Evolutionary conservation across 1,140 invertebrate genomes (phyloP), one percentile per base, ranked within the genome.

Genomic region (Cydia pomonella): DNA sequence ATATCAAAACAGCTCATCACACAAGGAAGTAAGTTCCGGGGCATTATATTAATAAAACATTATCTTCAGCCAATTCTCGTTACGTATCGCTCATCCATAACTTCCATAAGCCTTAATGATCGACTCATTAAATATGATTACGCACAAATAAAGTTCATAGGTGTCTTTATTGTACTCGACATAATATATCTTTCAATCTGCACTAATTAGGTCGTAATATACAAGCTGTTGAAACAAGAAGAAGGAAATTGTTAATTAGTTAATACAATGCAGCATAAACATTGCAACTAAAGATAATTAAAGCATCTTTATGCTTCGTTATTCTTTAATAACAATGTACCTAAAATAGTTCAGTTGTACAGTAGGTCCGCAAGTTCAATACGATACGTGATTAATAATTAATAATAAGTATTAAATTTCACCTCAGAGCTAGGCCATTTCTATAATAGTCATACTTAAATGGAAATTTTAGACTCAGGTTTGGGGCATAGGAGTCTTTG

Each of bases 171-270:
- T 69, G 64, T 69, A 18, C n/a, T 33, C 64, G 29, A 25, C 27
- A 21, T 21, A 13, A 27, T 47, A 77, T 76, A 80, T 80, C 77
- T 38, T 44, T 66, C 9, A 75, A 82, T 80, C 77, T 50, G 25
- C 41, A 75, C 74, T 82, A 82, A 84, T 82, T 84, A 84, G 81
- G 64, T 73, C 79, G 76, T 44, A 41, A 84, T 80, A 80, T 77
- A 76, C 50, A 38, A 71, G 69, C 74, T 29, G 72, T 59, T 72
- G 76, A 75, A 81, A 75, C 75, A 76, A 82, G 80, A 80, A 79
- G 79, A 78, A 77, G 78, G 73, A 75, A 80, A 80, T 79, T 74
- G 69, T 47, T 25, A 71, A 41, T 38, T 29, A 64, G 41, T 23
- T 21, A 13, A 18, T 63, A 78, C 71, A 72, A 63, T 76, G 53